Base-by-base conservation (phyloP, 2,797 vertebrate species). In the Bufotes viridis region DNA sequence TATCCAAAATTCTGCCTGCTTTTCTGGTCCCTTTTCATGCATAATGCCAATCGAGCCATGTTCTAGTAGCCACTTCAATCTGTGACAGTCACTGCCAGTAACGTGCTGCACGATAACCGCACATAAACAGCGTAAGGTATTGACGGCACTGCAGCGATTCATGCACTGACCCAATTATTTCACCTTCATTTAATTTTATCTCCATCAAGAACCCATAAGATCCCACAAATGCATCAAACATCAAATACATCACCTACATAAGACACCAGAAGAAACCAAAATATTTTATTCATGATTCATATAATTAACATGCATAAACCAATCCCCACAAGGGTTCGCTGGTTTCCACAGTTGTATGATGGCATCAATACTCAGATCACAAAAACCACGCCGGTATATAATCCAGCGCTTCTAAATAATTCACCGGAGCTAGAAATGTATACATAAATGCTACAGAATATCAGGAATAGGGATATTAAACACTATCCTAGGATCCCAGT, bases 281-380 rank as follows among this genome's bases (percentile, higher is more conserved):
- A 78, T 78, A 55, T 55, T 55, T 78, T 78, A 78, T 78, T 78
- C 74, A 78, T 78, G n/a, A 24, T 53, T 51, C 51, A n/a, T 78
- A 13, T 24, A 78, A 55, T 22, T 78, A 49, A 78, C 74, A 78
- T 24, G 13, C 20, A 53, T 53, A 76, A 76, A 53, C 74, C 12
- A 20, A n/a, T 55, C 51, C 74, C 49, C 74, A 53, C 20, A 55
- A 53, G 49, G 20, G 4, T 53, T 76, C 20, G 26, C 42, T 6
- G 20, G 74, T 53, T 74, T 74, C 42, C 20, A 20, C 2, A 49
- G 17, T 20, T 8, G 18, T 11, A 49, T 4, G 3, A 74, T 55
- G 55, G 18, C 22, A 76, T n/a, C 74, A 51, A 74, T 78, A 55
- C 51, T 20, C 11, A 53, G 42, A 51, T 78, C 14, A 55, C 74